These are phyloP conservation scores for Eospalax fontanierii DNA, from an alignment of 2,797 vertebrate genomes.

Conservation along the genomic window DNA sequence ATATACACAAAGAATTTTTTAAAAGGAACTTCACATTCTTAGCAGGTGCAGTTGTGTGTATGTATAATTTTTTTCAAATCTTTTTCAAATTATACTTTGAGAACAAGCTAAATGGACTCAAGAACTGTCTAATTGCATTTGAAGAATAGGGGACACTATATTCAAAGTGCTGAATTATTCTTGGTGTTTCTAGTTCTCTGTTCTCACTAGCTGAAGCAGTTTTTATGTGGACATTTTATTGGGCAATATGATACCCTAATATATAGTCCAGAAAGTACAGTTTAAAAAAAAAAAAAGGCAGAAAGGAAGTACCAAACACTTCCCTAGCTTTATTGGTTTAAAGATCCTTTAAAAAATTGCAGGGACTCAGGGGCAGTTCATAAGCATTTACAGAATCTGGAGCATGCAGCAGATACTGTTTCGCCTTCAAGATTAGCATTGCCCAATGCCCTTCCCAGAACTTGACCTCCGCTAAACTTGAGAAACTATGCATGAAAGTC, in stretches of 20 bases:
- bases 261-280: constrained; percentile 72
- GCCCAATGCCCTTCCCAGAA: not conserved
- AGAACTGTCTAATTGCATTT: constrained; percentile 43
- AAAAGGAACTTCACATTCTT: not conserved
- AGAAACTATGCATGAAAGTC: not conserved
- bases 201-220: constrained; percentile 77
- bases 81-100: constrained; percentile 52
- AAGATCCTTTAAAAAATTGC: constrained; percentile 70
- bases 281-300: constrained; percentile 78
- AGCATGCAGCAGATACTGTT: not conserved
- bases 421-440: constrained; percentile 18
- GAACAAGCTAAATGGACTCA: not conserved
- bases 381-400: not conserved
- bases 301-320: constrained; percentile 77
- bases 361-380: not conserved
- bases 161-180: constrained; percentile 62
- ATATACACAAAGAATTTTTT: not conserved
- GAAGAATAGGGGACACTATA: not conserved
- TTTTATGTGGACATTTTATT: constrained; percentile 81
- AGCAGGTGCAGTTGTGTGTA: not conserved
- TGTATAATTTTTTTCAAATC: not conserved
- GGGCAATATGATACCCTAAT: constrained; percentile 74
- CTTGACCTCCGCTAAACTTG: not conserved
- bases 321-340: constrained; percentile 74
- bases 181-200: constrained; percentile 75